Evolutionary conservation across 2,888 invertebrate species (phyloP).

Genomic region (Eupithecia inturbata): DNA sequence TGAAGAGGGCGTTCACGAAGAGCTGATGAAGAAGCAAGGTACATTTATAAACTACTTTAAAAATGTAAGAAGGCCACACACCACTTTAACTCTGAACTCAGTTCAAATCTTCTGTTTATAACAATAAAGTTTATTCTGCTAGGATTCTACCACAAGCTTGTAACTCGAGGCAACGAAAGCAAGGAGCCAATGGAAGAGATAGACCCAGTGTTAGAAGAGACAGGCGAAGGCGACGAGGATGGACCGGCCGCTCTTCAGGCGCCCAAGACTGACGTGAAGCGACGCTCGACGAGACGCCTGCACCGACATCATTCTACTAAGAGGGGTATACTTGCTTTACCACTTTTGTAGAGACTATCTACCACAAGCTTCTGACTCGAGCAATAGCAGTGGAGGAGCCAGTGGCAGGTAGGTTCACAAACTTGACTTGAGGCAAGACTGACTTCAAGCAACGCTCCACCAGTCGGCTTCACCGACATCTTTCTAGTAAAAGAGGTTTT

Average conservation of each 20-base stretch:
- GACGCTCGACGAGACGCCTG: slow-evolving; percentile 67
- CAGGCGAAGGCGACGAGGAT: slow-evolving; percentile 53
- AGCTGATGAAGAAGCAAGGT: slow-evolving; percentile 87
- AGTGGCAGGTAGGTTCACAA: neutral
- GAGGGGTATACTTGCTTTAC: slow-evolving; percentile 56
- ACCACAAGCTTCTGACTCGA: neutral
- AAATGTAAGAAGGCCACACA: neutral
- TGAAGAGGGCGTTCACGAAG: slow-evolving; percentile 90
- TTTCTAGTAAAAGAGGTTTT: slow-evolving; percentile 69
- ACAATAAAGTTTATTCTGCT: neutral
- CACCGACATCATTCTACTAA: slow-evolving; percentile 69
- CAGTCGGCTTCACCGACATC: slow-evolving; percentile 65
- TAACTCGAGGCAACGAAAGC: slow-evolving; percentile 85
- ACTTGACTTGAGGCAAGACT: neutral
- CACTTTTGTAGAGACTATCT: neutral
- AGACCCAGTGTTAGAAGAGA: slow-evolving; percentile 67
- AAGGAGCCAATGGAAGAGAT: slow-evolving; percentile 66
- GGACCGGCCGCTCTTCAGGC: slow-evolving; percentile 52
- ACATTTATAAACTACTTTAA: neutral
- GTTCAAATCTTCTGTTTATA: neutral
- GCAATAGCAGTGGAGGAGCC: neutral
- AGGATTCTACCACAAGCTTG: slow-evolving; percentile 84
- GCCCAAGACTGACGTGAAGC: slow-evolving; percentile 64
- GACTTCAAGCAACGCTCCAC: slow-evolving; percentile 54
- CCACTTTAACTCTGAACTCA: neutral